Conservation (phyloP, 2,113 vertebrate genomes). For the Corvus hawaiiensis region DNA sequence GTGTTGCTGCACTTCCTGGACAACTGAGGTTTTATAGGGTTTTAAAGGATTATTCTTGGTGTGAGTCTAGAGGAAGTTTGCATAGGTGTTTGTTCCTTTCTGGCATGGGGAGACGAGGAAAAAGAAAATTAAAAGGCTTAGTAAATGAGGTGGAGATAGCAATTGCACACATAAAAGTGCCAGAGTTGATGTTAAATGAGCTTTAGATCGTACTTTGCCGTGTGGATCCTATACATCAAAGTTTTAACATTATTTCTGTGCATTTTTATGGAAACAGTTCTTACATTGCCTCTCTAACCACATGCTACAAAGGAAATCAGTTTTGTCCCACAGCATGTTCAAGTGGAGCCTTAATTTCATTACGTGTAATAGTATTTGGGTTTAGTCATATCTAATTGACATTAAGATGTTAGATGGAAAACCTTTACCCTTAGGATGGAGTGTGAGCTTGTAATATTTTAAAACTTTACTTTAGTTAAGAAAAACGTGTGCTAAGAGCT, state of each 20-base stretch:
- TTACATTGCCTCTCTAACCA: background rate
- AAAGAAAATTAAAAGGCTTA: constrained; percentile 11
- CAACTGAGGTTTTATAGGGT: background rate
- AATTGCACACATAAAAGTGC: background rate
- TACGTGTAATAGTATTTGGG: background rate
- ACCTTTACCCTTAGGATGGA: background rate
- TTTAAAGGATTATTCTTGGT: background rate
- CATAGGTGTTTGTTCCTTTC: background rate
- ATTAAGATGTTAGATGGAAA: background rate
- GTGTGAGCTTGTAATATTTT: background rate
- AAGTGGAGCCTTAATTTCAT: background rate
- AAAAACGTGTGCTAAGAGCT: background rate
- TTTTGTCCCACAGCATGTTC: background rate
- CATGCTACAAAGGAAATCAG: background rate
- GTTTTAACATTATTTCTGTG: background rate
- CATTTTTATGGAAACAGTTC: background rate
- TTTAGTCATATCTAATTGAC: background rate
- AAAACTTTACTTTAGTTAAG: background rate
- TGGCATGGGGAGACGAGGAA: background rate
- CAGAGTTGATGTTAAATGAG: background rate
- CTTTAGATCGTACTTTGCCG: background rate
- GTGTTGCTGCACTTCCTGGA: background rate
- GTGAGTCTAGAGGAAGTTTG: background rate
- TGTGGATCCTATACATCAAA: background rate
- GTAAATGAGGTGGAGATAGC: background rate